These are phyloP conservation scores for Stramonita haemastoma DNA, from an alignment of 2,888 invertebrate genomes.

Conservation along the genomic window DNA sequence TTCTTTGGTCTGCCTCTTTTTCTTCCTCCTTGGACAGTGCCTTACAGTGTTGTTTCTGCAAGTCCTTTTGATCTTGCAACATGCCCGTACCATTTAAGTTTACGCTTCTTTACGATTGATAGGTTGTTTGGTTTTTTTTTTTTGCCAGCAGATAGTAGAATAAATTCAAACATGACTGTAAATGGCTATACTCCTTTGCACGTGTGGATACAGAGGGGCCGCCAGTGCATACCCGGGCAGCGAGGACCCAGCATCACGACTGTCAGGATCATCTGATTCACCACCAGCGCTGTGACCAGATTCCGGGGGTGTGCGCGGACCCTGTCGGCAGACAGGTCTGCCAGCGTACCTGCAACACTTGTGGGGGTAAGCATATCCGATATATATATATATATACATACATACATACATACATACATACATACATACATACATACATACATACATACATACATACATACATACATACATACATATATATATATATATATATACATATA, in stretches of 20 bases:
- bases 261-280: constrained; percentile 18
- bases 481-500: neutral
- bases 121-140: too few relatives aligned
- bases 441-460: neutral
- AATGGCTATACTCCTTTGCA: too few relatives aligned
- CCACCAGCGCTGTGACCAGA: neutral
- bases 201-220: neutral
- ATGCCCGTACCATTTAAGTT: too few relatives aligned
- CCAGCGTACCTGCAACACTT: neutral
- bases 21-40: too few relatives aligned
- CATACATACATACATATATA: neutral
- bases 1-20: too few relatives aligned
- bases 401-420: neutral
- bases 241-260: neutral
- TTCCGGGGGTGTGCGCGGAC: neutral
- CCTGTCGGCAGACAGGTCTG: constrained; percentile 11
- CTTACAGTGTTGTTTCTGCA: too few relatives aligned
- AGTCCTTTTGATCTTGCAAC: too few relatives aligned
- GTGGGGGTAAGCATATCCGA: neutral
- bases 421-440: neutral
- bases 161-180: too few relatives aligned
- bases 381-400: neutral
- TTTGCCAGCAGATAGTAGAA: too few relatives aligned
- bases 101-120: too few relatives aligned
- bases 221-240: neutral